Evolutionary conservation across 2,888 invertebrate genomes (phyloP), one percentile per base, ranked within the genome.

Genomic region (Hetaerina titia): DNA sequence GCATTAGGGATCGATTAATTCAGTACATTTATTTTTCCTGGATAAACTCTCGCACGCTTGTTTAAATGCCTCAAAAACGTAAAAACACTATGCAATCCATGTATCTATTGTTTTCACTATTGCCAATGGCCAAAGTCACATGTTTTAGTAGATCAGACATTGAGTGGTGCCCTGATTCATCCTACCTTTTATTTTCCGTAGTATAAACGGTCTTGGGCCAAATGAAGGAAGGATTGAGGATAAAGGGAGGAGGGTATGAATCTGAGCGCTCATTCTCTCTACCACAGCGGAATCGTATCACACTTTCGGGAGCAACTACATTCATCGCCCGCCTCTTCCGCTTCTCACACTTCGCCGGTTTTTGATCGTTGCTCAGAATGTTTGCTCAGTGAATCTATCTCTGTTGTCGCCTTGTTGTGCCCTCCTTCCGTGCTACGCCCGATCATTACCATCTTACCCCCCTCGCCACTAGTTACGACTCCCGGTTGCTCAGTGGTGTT

Each of bases 391-490:
- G 57, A 1, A 89, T 57, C 17, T 57, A 15, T 89, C 89, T 56
- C 58, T 56, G 19, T 22, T 89, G 22, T 69, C 15, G 19, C 57
- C 69, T 92, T n/a, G 6, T 45, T 45, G 31, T 15, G 25, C 45
- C 45, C 69, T 74, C 69, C 22, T n/a, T 31, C 92, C 13, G 25
- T 64, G 63, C 90, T 45, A n/a, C 92, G 56, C 56, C 92, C 22
- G 19, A 22, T 69, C 19, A 56, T 92, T 69, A 56, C 92, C 69
- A n/a, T 58, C 89, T 89, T n/a, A 19, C 56, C 15, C 69, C 11
- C 31, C 81, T 92, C 92, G 69, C 69, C n/a, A 56, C 92, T 56
- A 60, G 81, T n/a, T 57, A 89, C n/a, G 58, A 58, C 56, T 81
- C 81, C 31, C 13, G 31, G 60, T 60, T 60, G 81, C 13, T 81